These are phyloP conservation scores for Heliconius eleuchia DNA, from an alignment of 1,140 invertebrate species.

Conservation along the genomic window DNA sequence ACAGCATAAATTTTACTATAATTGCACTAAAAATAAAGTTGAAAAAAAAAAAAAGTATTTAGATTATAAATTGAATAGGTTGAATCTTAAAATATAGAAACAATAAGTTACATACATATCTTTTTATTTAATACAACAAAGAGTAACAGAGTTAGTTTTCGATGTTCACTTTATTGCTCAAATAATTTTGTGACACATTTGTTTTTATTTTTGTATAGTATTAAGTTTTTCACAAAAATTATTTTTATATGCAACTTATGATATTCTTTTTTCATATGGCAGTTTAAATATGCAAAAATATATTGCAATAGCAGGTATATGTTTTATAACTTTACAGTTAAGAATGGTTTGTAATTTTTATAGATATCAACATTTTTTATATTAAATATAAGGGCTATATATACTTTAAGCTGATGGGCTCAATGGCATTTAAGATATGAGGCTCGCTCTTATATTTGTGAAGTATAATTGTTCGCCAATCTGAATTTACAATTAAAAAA, in stretches of 20 bases:
- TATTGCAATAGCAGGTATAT: conserved; percentile 6
- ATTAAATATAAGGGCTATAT: not conserved
- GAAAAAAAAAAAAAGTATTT: not conserved
- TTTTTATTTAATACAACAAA: not conserved
- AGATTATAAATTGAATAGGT: not conserved
- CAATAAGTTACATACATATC: not conserved
- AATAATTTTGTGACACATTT: not conserved
- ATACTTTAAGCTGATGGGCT: not conserved
- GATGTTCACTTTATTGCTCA: not conserved
- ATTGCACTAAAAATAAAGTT: conserved; percentile 13
- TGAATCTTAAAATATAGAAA: not conserved
- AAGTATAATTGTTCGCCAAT: not conserved
- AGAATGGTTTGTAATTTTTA: not conserved
- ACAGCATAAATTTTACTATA: not conserved
- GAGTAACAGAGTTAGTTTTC: not conserved
- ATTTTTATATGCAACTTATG: not conserved
- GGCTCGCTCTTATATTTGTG: not conserved
- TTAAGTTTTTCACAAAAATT: not conserved
- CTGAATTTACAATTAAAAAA: not conserved
- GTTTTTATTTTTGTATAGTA: not conserved
- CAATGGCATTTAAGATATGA: not conserved
- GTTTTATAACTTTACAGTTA: not conserved
- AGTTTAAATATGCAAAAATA: conserved; percentile 8
- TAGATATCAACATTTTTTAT: not conserved
- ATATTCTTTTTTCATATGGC: not conserved